Evolutionary conservation across 2,888 invertebrate genomes (phyloP).

Genomic region (Noctua janthe): DNA sequence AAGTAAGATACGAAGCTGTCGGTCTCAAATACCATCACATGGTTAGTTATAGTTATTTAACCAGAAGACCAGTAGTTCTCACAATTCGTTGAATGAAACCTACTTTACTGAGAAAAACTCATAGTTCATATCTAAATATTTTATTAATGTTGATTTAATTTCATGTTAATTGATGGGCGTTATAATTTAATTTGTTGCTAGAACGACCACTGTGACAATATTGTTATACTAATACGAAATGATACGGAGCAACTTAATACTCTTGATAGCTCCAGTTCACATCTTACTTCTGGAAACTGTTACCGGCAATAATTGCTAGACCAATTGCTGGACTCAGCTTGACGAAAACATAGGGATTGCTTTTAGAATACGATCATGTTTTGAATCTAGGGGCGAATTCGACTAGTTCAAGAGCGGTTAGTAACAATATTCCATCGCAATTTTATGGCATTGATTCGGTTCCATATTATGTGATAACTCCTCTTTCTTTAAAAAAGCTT

Average conservation of each 20-base stretch:
- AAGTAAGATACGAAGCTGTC: too few species aligned
- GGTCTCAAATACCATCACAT: too few species aligned
- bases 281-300: not conserved
- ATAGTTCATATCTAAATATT: too few species aligned
- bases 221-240: not conserved
- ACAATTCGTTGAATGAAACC: too few species aligned
- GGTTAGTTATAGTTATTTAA: too few species aligned
- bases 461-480: not conserved
- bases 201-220: too few species aligned
- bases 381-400: not conserved
- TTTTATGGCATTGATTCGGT: not conserved
- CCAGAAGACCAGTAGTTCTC: too few species aligned
- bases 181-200: not conserved
- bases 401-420: not conserved
- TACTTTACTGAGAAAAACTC: too few species aligned
- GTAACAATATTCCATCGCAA: not conserved
- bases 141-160: too few species aligned
- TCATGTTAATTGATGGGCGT: too few species aligned
- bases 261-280: not conserved
- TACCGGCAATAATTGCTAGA: not conserved
- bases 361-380: conserved; percentile 5
- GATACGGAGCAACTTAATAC: not conserved
- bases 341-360: not conserved
- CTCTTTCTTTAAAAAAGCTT: not conserved
- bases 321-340: not conserved